These are phyloP conservation scores for Drosophila falleni DNA, from an alignment of 2,888 invertebrate genomes.

Conservation along the genomic window DNA sequence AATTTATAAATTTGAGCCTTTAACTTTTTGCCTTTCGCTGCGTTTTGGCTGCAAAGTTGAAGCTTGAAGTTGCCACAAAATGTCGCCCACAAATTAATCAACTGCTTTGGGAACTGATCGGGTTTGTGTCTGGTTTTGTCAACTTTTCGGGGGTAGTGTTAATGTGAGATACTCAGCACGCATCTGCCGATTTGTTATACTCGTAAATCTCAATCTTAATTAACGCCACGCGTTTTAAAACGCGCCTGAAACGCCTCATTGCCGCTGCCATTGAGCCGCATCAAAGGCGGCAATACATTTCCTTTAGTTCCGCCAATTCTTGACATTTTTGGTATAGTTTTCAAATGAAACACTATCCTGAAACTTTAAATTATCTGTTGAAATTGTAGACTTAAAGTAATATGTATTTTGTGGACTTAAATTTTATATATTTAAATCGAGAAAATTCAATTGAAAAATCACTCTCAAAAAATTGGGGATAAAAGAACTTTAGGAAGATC, in stretches of 20 bases:
- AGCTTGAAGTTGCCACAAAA: slow-evolving; percentile 13
- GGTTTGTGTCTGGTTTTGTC: not conserved
- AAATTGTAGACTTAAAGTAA: slow-evolving; percentile 8
- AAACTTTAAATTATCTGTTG: not conserved
- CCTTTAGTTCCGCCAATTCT: slow-evolving; percentile 38
- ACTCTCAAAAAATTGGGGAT: not conserved
- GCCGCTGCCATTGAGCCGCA: slow-evolving; percentile 57
- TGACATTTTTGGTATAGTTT: slow-evolving; percentile 19
- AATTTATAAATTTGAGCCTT: slow-evolving; percentile 5
- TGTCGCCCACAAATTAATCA: slow-evolving; percentile 63
- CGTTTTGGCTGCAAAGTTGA: slow-evolving; percentile 11
- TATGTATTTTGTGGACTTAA: not conserved
- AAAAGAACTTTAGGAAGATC: not conserved
- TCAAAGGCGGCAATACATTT: slow-evolving; percentile 28
- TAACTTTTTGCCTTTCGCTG: slow-evolving; percentile 19
- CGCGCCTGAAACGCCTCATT: slow-evolving; percentile 66
- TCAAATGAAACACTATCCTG: slow-evolving; percentile 3
- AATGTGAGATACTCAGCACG: slow-evolving; percentile 50
- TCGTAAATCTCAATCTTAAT: slow-evolving; percentile 75
- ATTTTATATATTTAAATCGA: not conserved
- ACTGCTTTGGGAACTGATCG: slow-evolving; percentile 23
- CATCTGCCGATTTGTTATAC: slow-evolving; percentile 39
- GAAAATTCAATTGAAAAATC: not conserved
- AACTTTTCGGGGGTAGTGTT: slow-evolving; percentile 40
- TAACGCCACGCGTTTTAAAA: slow-evolving; percentile 74